Percentiles rank a stretch among this genome's conserved stretches.
phyloP scores from a whole-genome alignment of 2,888 invertebrate species.

The Mylabris sibirica region DNA sequence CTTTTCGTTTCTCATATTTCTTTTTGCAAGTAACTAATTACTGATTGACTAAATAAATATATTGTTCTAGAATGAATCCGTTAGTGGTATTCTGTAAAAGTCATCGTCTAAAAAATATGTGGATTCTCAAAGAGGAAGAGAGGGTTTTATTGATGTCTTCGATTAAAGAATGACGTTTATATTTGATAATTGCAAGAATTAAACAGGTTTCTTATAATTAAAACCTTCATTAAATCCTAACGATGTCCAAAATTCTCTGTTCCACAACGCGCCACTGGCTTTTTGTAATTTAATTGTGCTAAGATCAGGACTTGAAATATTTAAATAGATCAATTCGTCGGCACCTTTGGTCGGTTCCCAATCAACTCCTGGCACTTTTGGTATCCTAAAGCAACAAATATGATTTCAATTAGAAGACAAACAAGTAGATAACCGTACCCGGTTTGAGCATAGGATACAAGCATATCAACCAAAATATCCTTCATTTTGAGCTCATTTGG shows the following conservation, averaged over 20 bases:
- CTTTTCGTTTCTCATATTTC: no score
- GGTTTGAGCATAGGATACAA: conserved; percentile 30
- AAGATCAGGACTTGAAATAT: neutral
- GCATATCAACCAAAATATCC: conserved; percentile 27
- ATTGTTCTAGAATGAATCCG: no score
- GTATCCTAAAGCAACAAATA: neutral
- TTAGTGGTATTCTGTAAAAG: no score
- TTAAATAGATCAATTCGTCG: neutral
- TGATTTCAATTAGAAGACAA: no score
- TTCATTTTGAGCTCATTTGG: conserved; percentile 29
- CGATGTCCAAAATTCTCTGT: neutral
- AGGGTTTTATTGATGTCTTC: no score
- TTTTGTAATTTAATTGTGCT: neutral
- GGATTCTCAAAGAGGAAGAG: no score
- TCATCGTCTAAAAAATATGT: no score
- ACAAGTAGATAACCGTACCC: conserved; percentile 21
- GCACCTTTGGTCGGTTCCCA: neutral
- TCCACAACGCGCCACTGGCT: neutral
- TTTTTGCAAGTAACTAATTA: no score
- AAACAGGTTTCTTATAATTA: neutral
- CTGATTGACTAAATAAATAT: no score
- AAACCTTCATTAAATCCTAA: neutral
- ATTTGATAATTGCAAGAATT: no score
- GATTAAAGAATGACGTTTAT: no score
- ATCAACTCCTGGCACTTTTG: neutral